Base-by-base conservation (phyloP, 2,113 vertebrate genomes). In the Australoheros scitulus region DNA sequence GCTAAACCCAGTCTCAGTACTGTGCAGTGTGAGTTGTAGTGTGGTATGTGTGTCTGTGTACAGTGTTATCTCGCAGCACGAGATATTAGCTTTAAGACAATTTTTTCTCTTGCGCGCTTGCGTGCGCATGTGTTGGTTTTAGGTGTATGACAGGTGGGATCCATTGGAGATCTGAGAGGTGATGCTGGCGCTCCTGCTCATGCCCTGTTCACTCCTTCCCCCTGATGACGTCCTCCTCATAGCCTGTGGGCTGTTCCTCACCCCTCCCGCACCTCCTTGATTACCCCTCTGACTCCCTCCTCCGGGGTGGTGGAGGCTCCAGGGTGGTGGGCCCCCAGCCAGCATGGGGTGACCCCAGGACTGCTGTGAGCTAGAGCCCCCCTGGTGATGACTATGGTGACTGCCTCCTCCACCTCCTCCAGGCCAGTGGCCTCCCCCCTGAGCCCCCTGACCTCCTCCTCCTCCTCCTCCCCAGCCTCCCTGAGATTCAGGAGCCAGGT, bases 141-240 rank as follows among this genome's bases (percentile, higher is more conserved):
- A 99, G 91, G 98, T 98, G 91, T 97, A 99, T 88, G 98, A 99
- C 96, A 99, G 96, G 94, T 99, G 97, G 93, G 98, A 99, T 93
- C 98, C 97, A 91, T 98, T 99, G 96, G 98, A 99, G 95, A 99
- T 99, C 94, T 99, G 98, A 95, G 98, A 98, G 95, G 98, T 97
- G 96, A 99, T 97, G 96, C 98, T 99, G 95, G 97, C 94, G 95
- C 98, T 99, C 95, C 98, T 97, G 96, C 97, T 99, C 98, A 99
- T 98, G 95, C 96, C 97, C 96, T 97, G 97, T 94, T 99, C 97
- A 90, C 95, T 97, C 96, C 97, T 97, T 94, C 97, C 97, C 95
- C 97, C 98, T 77, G 97, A 97, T 94, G 97, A 96, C 95, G 97
- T 97, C 95, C 97, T 97, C 96, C 97, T 97, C 94, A 97, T 94